phyloP scores from a whole-genome alignment of 2,888 invertebrate genomes.

The Rhamnusium bicolor region DNA sequence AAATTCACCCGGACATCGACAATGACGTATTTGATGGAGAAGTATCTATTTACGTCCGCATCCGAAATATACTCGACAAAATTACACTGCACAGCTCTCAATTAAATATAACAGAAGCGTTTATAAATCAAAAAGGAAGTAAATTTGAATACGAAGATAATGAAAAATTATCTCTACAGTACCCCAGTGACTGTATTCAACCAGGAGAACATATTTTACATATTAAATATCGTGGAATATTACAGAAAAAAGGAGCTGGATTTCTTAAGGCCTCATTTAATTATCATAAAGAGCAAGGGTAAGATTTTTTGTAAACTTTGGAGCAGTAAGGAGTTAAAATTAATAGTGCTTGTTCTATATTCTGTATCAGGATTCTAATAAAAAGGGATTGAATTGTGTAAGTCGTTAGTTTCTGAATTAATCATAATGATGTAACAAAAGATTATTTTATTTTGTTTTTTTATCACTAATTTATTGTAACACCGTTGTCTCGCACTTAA shows the following conservation, averaged over 20 bases:
- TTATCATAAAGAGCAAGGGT: constrained; percentile 44
- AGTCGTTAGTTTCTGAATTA: too few species aligned
- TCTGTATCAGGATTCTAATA: too few species aligned
- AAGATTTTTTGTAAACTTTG: constrained; percentile 19
- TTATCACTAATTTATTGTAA: too few species aligned
- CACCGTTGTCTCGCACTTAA: too few species aligned
- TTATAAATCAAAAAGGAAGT: constrained; percentile 49
- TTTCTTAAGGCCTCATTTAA: constrained; percentile 72
- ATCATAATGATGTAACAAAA: too few species aligned
- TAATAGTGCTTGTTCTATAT: too few species aligned
- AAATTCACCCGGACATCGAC: constrained; percentile 55
- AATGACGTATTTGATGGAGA: constrained; percentile 56
- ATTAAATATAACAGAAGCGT: constrained; percentile 44
- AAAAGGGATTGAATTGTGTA: too few species aligned
- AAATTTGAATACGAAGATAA: constrained; percentile 49
- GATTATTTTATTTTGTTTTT: too few species aligned
- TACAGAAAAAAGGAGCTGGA: constrained; percentile 79
- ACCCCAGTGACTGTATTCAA: constrained; percentile 48
- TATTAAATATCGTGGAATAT: constrained; percentile 77
- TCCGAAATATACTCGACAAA: constrained; percentile 34
- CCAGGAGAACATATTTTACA: constrained; percentile 73
- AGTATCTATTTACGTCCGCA: constrained; percentile 51
- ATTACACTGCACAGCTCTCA: constrained; percentile 59
- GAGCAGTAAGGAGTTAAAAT: too few species aligned
- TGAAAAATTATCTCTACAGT: constrained; percentile 43